Base-by-base conservation (phyloP, 2,888 invertebrate species). In the Phyto melanocephala region DNA sequence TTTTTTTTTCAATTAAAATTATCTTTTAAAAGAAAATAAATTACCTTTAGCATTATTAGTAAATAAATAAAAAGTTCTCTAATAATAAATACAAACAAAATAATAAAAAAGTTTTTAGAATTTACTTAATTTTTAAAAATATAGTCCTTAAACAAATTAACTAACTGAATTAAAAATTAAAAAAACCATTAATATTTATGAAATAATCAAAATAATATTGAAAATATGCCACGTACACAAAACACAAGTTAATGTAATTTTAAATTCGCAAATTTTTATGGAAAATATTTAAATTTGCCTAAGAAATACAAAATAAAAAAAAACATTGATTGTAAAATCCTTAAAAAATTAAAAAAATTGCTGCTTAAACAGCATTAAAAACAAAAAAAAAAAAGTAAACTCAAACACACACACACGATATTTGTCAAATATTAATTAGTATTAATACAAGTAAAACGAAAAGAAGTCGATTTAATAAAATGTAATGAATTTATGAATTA, bases 171-270 rank as follows among this genome's bases (percentile, higher is more conserved):
- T 67, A 85, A 83, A 81, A 81, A 56, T 72, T 79, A 81, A 81
- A 84, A 68, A 80, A 80, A 58, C 76, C 79, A 85, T 85, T 83
- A 83, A 80, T 84, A 84, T 84, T 84, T 86, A 85, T 84, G 84
- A 79, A 84, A 85, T 85, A 86, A 88, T 86, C 86, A 85, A 85
- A 86, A 84, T 79, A 84, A 85, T 84, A 86, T 82, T 84, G 72
- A 84, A 84, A 85, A 85, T 85, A 85, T 84, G 79, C 75, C 80
- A 74, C 22, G 17, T 52, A 81, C 42, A 83, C 62, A 63, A 63
- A 63, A 58, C 67, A 72, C 70, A 77, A 80, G 77, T 80, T 77
- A 77, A 68, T 77, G 78, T 75, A 74, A 79, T 77, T 77, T 82
- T 78, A 60, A 72, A 83, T 79, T 80, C 75, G 54, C 75, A 80